Evolutionary conservation across 1,140 invertebrate genomes (phyloP), one percentile per base, ranked within the genome.

Genomic region (Colletes gigas): DNA sequence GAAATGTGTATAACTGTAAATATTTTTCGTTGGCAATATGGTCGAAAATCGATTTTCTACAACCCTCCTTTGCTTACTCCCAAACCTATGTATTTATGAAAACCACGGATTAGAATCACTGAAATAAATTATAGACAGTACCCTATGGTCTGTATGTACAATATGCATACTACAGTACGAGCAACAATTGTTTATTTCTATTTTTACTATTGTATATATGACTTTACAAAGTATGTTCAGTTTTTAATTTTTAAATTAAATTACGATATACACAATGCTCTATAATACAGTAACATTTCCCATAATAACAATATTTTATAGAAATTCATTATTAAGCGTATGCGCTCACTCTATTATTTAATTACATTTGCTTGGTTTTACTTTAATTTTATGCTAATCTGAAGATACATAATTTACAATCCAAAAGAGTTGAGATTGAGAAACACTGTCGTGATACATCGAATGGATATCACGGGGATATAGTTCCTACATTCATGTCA

Each of bases 381-480:
- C 57, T 44, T 21, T 55, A 19, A 57, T 52, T 65, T 55, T 21
- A 19, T 19, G 12, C n/a, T 47, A 30, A 30, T 30, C 14, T 21
- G 1, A n/a, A 4, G 30, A 60, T 15, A 17, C 1, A 44, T 17
- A 47, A 47, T 59, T 44, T 60, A 9, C 12, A 19, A 57, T 59
- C 19, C 30, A 30, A 30, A 30, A 30, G 5, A 1, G 1, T 30
- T 30, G 19, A 47, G 55, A 15, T 81, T 77, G 73, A 77, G 74
- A 55, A 47, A 21, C 52, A 66, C 71, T 80, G 57, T 19, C 12
- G 21, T 15, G 66, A 67, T 71, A 67, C 5, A 86, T 79, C 83
- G 81, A 55, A 68, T 19, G 67, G 59, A 3, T 2, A 60, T 65
- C 30, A 54, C 67, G 50, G 0, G 17, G 15, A 47, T 47, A 21